Evolutionary conservation across 2,797 vertebrate genomes (phyloP).

Genomic region (Brachyalestes nurse): DNA sequence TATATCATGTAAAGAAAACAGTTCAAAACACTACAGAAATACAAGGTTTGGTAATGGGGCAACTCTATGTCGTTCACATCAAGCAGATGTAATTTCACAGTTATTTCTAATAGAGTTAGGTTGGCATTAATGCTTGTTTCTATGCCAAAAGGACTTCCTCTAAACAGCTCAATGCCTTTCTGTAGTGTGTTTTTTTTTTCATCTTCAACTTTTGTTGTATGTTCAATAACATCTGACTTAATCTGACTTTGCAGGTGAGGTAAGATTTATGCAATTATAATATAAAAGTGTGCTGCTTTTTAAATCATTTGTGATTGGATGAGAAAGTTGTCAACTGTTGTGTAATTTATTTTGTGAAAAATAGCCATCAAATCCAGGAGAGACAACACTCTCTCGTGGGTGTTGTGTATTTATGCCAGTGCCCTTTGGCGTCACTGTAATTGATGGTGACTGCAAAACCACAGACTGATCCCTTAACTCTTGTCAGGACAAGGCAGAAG

Average conservation of each 20-base stretch:
- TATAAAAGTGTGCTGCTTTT: slow-evolving; percentile 37
- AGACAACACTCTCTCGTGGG: not conserved
- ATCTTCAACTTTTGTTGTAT: not conserved
- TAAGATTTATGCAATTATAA: slow-evolving; percentile 51
- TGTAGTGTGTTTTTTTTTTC: slow-evolving; percentile 20
- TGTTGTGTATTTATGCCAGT: not conserved
- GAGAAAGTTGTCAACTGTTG: slow-evolving; percentile 7
- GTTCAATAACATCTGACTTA: not conserved
- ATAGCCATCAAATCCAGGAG: slow-evolving; percentile 11
- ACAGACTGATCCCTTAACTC: not conserved
- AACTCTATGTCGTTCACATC: not conserved
- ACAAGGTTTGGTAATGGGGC: not conserved
- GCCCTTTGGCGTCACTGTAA: slow-evolving; percentile 23
- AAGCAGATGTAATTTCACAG: slow-evolving; percentile 23
- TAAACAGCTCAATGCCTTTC: slow-evolving; percentile 44
- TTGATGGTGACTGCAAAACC: not conserved
- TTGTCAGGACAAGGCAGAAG: not conserved
- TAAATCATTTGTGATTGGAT: slow-evolving; percentile 7
- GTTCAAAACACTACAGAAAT: too few relatives aligned
- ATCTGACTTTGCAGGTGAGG: slow-evolving; percentile 21
- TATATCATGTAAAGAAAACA: not conserved
- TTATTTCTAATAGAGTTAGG: slow-evolving; percentile 20
- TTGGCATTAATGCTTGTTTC: slow-evolving; percentile 42
- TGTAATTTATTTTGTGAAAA: not conserved
- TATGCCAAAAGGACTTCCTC: slow-evolving; percentile 56